Base-by-base conservation (phyloP, 2,113 vertebrate species). In the Eidolon helvum region DNA sequence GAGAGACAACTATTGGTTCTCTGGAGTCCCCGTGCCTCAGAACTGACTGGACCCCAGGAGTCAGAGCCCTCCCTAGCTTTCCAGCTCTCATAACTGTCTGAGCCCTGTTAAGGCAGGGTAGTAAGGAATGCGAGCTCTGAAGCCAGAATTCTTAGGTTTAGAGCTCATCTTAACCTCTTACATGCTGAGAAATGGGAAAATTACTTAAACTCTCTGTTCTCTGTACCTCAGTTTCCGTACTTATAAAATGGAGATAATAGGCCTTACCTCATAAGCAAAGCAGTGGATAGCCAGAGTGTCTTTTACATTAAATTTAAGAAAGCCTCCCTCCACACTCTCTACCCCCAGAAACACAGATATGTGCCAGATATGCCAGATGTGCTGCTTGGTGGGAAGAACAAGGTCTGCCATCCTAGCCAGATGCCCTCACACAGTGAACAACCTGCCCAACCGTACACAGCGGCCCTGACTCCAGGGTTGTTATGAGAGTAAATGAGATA, bases 101-200 rank as follows among this genome's bases (percentile, higher is more conserved):
- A 1, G 33, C 50, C 50, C 74, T 3, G 12, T 5, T 18, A 5
- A 40, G 69, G 28, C 22, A 12, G 48, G 3, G 3, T 16, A 0
- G 24, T 12, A 21, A 45, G 43, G 80, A 85, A 33, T 14, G 0
- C 3, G 12, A 35, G 19, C 22, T 79, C 69, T 30, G 77, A 35
- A 50, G 61, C 8, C 45, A n/a, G 71, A 35, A 43, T 68, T 61
- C 79, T 68, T 16, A 11, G 26, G 61, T 59, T 35, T 7, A 11
- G 92, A 95, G 82, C 77, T 85, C 40, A 22, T 65, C 38, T 78
- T 61, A 43, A 4, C 19, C 50, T 65, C 74, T 61, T n/a, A 7
- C 0, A 8, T 15, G 22, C 57, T 50, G 53, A 55, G 74, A 75
- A 7, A 65, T 30, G 40, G 43, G 9, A 15, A 69, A 80, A 33